Percentiles rank a stretch among this genome's conserved stretches.
These are phyloP conservation scores for Gallirallus australis DNA, from an alignment of 2,797 vertebrate species.

Conservation along the genomic window DNA sequence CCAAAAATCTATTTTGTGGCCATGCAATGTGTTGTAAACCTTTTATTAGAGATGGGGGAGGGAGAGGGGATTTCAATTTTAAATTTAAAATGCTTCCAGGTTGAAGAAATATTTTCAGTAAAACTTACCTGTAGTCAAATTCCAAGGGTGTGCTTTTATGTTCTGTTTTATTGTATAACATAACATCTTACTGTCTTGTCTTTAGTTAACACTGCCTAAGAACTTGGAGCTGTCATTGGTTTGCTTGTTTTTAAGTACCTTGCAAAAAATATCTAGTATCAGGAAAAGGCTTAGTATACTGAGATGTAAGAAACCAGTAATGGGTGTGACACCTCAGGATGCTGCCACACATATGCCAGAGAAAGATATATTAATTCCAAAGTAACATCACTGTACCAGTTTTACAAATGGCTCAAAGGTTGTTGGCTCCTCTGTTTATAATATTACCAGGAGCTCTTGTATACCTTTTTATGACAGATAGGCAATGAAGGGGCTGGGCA, in stretches of 20 bases:
- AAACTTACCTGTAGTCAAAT: background rate
- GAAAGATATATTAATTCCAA: background rate
- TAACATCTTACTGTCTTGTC: background rate
- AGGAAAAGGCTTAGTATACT: background rate
- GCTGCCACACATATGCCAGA: background rate
- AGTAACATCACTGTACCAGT: fast-evolving
- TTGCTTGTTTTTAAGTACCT: background rate
- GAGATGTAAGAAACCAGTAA: background rate
- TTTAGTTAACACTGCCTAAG: background rate
- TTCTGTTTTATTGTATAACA: background rate
- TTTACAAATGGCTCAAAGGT: background rate
- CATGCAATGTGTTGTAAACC: background rate
- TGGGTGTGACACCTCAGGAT: background rate
- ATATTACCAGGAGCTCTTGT: background rate
- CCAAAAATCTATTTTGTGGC: background rate
- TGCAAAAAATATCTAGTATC: background rate
- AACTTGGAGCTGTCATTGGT: background rate
- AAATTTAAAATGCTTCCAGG: background rate
- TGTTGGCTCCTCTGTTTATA: background rate
- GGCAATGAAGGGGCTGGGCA: background rate
- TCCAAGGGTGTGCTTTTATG: background rate
- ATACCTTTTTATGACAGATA: background rate
- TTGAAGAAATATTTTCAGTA: background rate
- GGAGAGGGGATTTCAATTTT: background rate
- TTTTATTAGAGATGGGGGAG: background rate